phyloP scores from a whole-genome alignment of 37 sponge, comb jelly and placozoan genomes.

The Crambe crambe region DNA sequence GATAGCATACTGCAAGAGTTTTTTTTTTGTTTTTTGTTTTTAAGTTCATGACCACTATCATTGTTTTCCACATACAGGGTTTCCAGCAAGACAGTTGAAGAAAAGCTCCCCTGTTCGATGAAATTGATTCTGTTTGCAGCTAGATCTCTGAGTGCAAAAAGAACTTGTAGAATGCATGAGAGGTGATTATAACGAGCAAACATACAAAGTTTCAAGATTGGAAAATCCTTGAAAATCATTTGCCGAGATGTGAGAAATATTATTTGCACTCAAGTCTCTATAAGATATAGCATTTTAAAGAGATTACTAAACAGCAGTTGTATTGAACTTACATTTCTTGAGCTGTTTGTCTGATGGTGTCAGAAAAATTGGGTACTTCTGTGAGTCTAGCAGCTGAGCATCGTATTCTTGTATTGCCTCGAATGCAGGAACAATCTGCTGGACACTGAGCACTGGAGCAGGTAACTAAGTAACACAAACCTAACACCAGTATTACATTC shows the following conservation, averaged over 20 bases:
- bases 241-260: background rate
- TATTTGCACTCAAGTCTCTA: background rate
- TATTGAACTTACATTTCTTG: conserved; percentile 24
- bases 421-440: conserved; percentile 20
- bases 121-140: background rate
- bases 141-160: conserved; percentile 7
- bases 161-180: background rate
- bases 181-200: background rate
- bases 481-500: too few relatives aligned
- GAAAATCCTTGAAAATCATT: background rate
- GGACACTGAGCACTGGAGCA: conserved; percentile 14
- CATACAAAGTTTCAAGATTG: background rate
- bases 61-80: background rate
- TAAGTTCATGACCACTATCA: background rate
- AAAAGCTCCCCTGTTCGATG: conserved; percentile 28
- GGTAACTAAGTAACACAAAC: too few relatives aligned
- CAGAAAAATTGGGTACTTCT: conserved; percentile 15
- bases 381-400: conserved; percentile 15
- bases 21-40: background rate
- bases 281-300: background rate
- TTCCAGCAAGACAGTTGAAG: background rate
- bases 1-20: conserved; percentile 3
- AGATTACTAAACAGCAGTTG: background rate
- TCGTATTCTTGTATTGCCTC: background rate
- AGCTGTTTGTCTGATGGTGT: background rate